phyloP scores from a whole-genome alignment of 35 echinoderm and acorn worm genomes.

The Anneissia japonica region DNA sequence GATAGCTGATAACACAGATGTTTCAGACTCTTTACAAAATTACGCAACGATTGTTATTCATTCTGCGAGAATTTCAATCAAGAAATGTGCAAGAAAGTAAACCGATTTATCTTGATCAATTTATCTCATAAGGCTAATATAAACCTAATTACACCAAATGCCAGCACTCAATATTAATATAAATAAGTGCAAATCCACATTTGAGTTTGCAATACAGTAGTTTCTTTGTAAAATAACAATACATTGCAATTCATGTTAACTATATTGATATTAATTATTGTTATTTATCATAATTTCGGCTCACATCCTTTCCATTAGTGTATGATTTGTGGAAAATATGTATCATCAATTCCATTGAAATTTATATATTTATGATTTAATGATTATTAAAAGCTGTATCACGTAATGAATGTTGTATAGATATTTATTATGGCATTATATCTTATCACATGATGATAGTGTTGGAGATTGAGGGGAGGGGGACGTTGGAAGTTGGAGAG shows the following conservation, averaged over 20 bases:
- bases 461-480: too few relatives aligned
- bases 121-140: background rate
- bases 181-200: too few relatives aligned
- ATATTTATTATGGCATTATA: too few relatives aligned
- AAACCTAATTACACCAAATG: background rate
- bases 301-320: too few relatives aligned
- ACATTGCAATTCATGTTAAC: background rate
- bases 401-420: too few relatives aligned
- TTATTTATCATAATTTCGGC: background rate
- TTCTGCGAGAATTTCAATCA: too few relatives aligned
- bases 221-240: background rate
- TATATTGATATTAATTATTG: background rate
- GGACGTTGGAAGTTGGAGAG: too few relatives aligned
- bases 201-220: background rate
- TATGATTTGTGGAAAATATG: too few relatives aligned
- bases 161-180: background rate
- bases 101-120: background rate
- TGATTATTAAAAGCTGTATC: too few relatives aligned
- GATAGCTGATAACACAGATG: background rate
- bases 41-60: background rate
- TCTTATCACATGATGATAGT: too few relatives aligned
- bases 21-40: background rate
- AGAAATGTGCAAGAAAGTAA: background rate
- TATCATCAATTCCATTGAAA: too few relatives aligned
- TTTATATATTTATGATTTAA: too few relatives aligned